phyloP scores from a whole-genome alignment of 2,888 invertebrate species.

The Dicyrtoma fusca region DNA sequence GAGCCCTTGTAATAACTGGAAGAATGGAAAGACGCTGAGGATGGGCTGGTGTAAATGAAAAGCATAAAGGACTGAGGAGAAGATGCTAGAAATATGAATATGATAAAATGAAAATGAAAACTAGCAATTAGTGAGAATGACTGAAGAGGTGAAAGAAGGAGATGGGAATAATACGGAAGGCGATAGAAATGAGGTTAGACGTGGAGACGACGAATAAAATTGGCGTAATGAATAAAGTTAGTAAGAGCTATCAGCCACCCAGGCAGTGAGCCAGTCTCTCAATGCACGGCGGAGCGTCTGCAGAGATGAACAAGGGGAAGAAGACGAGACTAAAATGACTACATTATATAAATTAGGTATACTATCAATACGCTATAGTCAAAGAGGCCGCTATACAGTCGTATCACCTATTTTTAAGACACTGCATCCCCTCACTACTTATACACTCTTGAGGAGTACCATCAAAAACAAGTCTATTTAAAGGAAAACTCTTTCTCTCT shows the following conservation, averaged over 20 bases:
- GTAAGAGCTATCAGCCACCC: constrained; percentile 8
- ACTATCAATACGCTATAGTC: no score
- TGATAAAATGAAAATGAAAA: constrained; percentile 5
- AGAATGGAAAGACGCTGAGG: background rate
- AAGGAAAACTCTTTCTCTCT: background rate
- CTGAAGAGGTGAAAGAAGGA: constrained; percentile 25
- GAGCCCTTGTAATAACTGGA: background rate
- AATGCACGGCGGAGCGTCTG: background rate
- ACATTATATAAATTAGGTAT: no score
- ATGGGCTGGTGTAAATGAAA: background rate
- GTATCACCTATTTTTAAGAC: no score
- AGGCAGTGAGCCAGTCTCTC: background rate
- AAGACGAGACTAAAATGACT: no score
- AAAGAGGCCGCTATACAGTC: no score
- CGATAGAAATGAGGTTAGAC: constrained; percentile 24
- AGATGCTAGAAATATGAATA: background rate
- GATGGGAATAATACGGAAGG: constrained; percentile 9
- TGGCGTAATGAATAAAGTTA: constrained; percentile 34
- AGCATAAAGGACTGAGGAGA: background rate
- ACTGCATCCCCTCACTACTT: no score
- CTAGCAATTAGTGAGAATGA: constrained; percentile 5
- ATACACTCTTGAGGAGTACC: no score
- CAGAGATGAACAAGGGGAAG: background rate
- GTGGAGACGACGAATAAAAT: constrained; percentile 21
- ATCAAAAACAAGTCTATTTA: background rate